phyloP scores from a whole-genome alignment of 2,888 invertebrate genomes.

The Oscheius onirici region DNA sequence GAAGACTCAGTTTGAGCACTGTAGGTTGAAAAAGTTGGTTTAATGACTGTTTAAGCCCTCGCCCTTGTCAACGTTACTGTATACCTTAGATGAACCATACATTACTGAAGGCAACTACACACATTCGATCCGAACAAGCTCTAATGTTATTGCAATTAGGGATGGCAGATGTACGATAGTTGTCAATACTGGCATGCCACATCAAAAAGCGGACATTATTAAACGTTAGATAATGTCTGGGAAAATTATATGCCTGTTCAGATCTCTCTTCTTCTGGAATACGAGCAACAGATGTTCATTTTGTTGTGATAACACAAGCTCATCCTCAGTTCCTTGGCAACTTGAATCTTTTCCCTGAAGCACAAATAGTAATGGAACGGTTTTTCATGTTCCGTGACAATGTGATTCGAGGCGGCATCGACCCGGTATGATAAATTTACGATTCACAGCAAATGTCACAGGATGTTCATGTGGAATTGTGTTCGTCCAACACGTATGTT shows the following conservation, averaged over 20 bases:
- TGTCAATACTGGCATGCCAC: conserved; percentile 51
- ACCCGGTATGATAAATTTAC: conserved; percentile 26
- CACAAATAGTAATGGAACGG: conserved; percentile 46
- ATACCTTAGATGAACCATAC: conserved; percentile 15
- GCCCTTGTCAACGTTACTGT: conserved; percentile 10
- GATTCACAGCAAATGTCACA: background rate
- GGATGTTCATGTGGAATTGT: conserved; percentile 41
- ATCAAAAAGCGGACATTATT: conserved; percentile 46
- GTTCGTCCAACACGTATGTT: conserved; percentile 46
- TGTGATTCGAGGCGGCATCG: conserved; percentile 27
- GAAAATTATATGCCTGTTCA: background rate
- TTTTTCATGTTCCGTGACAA: conserved; percentile 30
- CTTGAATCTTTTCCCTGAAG: conserved; percentile 50
- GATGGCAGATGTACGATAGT: conserved; percentile 48
- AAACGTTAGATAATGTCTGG: conserved; percentile 32
- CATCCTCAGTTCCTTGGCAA: conserved; percentile 53
- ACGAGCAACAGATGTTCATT: conserved; percentile 41
- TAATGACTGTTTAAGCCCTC: background rate
- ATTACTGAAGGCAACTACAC: conserved; percentile 40
- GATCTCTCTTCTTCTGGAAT: conserved; percentile 45
- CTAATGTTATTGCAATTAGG: conserved; percentile 45
- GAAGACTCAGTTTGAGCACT: conserved; percentile 21
- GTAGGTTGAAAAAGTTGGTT: background rate
- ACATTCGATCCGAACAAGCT: conserved; percentile 39
- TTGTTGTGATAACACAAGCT: conserved; percentile 48